Evolutionary conservation across 2,888 invertebrate species (phyloP), one percentile per base, ranked within the genome.

Genomic region (Eupithecia pulchellata): DNA sequence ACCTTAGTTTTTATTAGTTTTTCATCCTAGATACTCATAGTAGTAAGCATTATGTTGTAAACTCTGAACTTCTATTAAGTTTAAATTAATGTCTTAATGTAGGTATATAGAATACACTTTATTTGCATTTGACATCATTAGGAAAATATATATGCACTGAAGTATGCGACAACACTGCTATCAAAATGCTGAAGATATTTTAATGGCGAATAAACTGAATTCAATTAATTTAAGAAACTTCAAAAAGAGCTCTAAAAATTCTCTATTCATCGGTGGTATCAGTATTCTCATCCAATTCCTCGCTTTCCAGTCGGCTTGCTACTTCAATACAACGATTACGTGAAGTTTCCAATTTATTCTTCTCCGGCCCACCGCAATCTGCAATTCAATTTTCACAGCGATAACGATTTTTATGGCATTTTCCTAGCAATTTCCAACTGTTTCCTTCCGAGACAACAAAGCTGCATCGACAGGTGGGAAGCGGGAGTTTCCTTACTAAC

Each of bases 401-500:
- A 69, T 73, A 69, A 67, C 66, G 67, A n/a, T 61, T 73, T 68
- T 66, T 47, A 64, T 69, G 60, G 47, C 34, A 69, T 65, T 73
- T 66, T 64, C 63, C 36, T 63, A 62, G 42, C 39, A 64, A 67
- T 68, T 69, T 64, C 66, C 62, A 58, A 71, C 75, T 47, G 73
- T 78, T 80, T 78, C 75, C 78, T 78, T 80, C 79, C 78, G 76
- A 79, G 78, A 80, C 72, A 68, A 75, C 75, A 74, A 77, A 68
- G 75, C 76, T 75, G 72, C 68, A 52, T 71, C 84, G 87, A 85
- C 89, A 89, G 89, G 89, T 89, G 89, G 82, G 74, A 69, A 73
- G 27, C 63, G 52, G 52, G 57, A 60, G 32, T 75, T 73, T 75
- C 72, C 68, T 72, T 65, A 69, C n/a, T 65, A 69, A 73, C 73